These are phyloP conservation scores for Diadromus collaris DNA, from an alignment of 2,888 invertebrate species.

Conservation along the genomic window DNA sequence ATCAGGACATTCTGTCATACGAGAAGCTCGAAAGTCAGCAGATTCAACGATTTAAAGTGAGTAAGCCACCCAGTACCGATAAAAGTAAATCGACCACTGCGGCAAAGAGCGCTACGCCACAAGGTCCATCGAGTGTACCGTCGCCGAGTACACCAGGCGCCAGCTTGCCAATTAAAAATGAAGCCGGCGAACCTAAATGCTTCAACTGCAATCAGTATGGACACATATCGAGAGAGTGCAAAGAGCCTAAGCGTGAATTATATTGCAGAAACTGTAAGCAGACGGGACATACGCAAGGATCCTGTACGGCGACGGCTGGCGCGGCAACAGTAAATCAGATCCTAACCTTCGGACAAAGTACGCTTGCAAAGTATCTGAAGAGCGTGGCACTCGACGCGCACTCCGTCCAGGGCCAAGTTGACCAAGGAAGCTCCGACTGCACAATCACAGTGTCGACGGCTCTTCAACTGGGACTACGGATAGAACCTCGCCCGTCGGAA, in stretches of 20 bases:
- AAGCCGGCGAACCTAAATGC: conserved; percentile 27
- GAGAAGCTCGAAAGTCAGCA: background rate
- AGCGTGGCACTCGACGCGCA: background rate
- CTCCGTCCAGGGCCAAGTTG: conserved; percentile 23
- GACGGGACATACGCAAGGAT: conserved; percentile 21
- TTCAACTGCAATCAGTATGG: conserved; percentile 37
- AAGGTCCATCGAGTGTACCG: background rate
- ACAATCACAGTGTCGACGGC: conserved; percentile 17
- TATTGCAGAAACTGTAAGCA: conserved; percentile 21
- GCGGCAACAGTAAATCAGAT: conserved; percentile 12
- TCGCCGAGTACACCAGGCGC: background rate
- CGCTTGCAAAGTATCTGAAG: conserved; percentile 41
- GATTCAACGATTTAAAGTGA: background rate
- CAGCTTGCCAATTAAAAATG: conserved; percentile 13
- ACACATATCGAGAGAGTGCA: conserved; percentile 22
- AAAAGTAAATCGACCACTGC: background rate
- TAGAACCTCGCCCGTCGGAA: background rate
- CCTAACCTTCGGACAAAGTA: background rate
- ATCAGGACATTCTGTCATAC: conserved; percentile 21
- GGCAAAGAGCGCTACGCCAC: background rate
- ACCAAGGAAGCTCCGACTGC: conserved; percentile 39
- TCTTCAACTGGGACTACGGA: background rate
- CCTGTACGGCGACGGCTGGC: background rate
- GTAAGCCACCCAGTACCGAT: background rate
- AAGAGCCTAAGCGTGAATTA: conserved; percentile 13